Conservation (phyloP, 2,888 invertebrate genomes). For the Panorpa germanica region DNA sequence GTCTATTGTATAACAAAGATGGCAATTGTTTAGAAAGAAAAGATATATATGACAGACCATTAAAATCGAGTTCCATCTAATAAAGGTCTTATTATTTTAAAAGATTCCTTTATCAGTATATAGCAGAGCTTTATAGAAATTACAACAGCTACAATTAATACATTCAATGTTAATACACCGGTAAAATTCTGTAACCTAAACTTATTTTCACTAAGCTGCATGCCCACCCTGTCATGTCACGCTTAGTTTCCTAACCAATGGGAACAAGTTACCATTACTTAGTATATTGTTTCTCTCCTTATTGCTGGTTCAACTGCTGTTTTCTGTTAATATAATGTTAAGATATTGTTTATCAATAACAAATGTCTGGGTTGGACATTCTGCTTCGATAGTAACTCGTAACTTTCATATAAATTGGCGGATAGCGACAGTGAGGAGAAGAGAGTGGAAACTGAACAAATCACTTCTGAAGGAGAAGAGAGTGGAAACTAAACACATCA, state of each 20-base stretch:
- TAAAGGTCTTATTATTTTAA: slow-evolving; percentile 9
- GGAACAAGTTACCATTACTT: not conserved
- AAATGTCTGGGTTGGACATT: too few species aligned
- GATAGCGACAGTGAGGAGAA: too few species aligned
- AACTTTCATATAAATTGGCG: too few species aligned
- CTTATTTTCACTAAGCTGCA: slow-evolving; percentile 1
- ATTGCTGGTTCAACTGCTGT: too few species aligned
- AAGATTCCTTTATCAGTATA: not conserved
- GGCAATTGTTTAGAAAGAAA: not conserved
- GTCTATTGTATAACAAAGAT: not conserved
- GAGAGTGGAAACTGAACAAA: too few species aligned
- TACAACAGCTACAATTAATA: slow-evolving; percentile 4
- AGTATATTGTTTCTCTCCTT: too few species aligned
- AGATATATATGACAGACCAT: slow-evolving; percentile 4
- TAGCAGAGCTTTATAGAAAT: not conserved
- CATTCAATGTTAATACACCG: slow-evolving; percentile 2
- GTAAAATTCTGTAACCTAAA: not conserved
- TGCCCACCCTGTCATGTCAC: not conserved
- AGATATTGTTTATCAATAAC: too few species aligned
- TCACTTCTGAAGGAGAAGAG: too few species aligned
- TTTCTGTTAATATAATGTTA: too few species aligned
- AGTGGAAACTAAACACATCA: too few species aligned
- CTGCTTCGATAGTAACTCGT: too few species aligned
- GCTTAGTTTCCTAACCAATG: not conserved
- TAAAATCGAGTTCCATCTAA: not conserved